Evolutionary conservation across 2,888 invertebrate genomes (phyloP).

Genomic region (Pinctada fucata): DNA sequence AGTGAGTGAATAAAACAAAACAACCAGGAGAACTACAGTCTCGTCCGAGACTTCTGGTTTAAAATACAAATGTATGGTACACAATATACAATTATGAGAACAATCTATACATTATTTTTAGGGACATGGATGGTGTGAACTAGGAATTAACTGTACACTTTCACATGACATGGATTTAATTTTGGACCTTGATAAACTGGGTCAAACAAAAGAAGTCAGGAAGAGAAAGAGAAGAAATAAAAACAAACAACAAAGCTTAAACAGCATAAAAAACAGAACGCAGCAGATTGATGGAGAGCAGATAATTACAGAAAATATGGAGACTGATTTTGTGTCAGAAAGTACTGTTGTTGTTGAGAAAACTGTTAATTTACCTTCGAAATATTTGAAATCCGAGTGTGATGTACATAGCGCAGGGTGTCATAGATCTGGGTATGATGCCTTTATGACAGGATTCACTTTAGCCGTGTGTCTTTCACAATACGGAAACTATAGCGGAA

Average conservation of each 20-base stretch:
- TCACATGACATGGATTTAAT: conserved; percentile 77
- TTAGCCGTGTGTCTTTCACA: conserved; percentile 69
- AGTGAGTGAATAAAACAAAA: too few relatives aligned
- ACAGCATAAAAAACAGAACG: not conserved
- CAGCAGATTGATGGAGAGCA: conserved; percentile 10
- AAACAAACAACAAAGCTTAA: conserved; percentile 29
- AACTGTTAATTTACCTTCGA: not conserved
- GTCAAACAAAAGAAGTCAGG: conserved; percentile 54
- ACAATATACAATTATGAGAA: too few relatives aligned
- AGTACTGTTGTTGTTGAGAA: not conserved
- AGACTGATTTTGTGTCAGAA: conserved; percentile 7
- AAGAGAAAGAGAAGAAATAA: conserved; percentile 55
- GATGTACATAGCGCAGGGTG: conserved; percentile 51
- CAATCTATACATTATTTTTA: conserved; percentile 41
- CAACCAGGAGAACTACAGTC: too few relatives aligned
- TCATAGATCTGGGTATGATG: conserved; percentile 78
- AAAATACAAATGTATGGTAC: too few relatives aligned
- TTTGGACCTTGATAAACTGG: conserved; percentile 68
- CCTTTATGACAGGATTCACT: conserved; percentile 78
- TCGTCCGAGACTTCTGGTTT: too few relatives aligned
- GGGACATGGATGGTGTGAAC: conserved; percentile 77
- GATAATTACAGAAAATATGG: conserved; percentile 24
- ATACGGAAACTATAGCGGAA: conserved; percentile 43
- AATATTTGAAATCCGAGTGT: not conserved
- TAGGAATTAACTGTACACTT: conserved; percentile 64